Base-by-base conservation (phyloP, 2,888 invertebrate genomes). In the Cylloceria caligata region DNA sequence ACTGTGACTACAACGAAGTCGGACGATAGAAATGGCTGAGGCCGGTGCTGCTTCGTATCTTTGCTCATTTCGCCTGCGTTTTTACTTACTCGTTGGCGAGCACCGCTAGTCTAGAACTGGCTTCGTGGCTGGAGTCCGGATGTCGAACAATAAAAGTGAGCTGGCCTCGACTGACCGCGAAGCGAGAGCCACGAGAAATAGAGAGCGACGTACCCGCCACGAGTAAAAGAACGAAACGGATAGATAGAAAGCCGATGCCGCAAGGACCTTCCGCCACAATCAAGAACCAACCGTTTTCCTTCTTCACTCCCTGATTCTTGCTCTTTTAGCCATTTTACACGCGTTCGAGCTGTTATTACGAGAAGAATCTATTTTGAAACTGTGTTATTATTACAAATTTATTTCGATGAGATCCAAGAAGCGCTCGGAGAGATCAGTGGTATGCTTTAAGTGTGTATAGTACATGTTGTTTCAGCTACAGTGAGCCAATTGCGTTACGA, bases 131-230 rank as follows among this genome's bases (percentile, higher is more conserved):
- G 11, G 27, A 30, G 77, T 73, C 73, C 77, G 74, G 81, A 82
- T 75, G 81, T 65, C 68, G 72, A 76, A 79, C 64, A 64, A 83
- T 78, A 72, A 78, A 68, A 74, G 64, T 69, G 47, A 74, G 60
- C 45, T 68, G 72, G 47, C 69, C 72, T 67, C 75, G 39, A 72
- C 47, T 76, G 74, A 71, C 45, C 76, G 57, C 77, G 64, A 60
- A 79, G 42, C 55, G 49, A 45, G 47, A 67, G 68, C 52, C 47
- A 47, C 57, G 64, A 49, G 71, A 55, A 64, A 39, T 19, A 21
- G 67, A 11, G 39, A 67, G 69, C 30, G 24, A 49, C 11, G 24
- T 9, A 9, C 2, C 2, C 13, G 3, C 3, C 42, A n/a, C 42
- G 64, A 77, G 42, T 34, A 55, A 68, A 62, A 62, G 57, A 65